Evolutionary conservation across 37 sponge, comb jelly and placozoan genomes (phyloP).

Genomic region (Bolinopsis microptera): DNA sequence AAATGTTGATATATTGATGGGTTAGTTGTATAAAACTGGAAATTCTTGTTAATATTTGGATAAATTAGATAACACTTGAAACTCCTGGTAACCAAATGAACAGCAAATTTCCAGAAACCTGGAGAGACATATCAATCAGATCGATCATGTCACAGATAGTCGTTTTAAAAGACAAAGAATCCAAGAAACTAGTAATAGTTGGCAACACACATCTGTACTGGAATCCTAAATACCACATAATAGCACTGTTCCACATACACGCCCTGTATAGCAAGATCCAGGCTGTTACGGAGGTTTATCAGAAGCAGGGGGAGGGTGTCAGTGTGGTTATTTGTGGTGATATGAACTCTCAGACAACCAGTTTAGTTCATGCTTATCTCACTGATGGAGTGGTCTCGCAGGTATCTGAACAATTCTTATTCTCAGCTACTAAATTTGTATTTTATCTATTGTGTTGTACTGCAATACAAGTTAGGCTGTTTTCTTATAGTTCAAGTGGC

Average conservation of each 20-base stretch:
- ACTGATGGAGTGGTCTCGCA: not conserved
- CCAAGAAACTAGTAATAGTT: not conserved
- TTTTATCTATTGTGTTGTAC: too few relatives aligned
- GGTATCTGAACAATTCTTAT: too few relatives aligned
- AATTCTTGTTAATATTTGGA: too few relatives aligned
- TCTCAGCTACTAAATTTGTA: too few relatives aligned
- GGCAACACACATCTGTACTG: slow-evolving; percentile 39
- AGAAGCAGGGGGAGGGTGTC: not conserved
- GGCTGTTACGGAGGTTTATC: not conserved
- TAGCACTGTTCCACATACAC: not conserved
- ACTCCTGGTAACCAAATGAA: not conserved
- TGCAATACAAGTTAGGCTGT: too few relatives aligned
- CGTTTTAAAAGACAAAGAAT: not conserved
- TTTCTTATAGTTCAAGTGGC: too few relatives aligned
- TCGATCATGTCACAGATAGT: not conserved
- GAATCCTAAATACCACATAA: not conserved
- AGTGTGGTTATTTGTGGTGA: slow-evolving; percentile 36
- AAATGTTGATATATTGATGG: too few relatives aligned
- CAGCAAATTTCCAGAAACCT: not conserved
- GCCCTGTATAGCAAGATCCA: not conserved
- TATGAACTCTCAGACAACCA: slow-evolving; percentile 1
- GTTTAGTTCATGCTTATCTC: not conserved
- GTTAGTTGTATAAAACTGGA: too few relatives aligned
- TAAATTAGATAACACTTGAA: too few relatives aligned
- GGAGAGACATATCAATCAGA: not conserved